Base-by-base conservation (phyloP, 2,888 invertebrate species). In the Steromphala cineraria region DNA sequence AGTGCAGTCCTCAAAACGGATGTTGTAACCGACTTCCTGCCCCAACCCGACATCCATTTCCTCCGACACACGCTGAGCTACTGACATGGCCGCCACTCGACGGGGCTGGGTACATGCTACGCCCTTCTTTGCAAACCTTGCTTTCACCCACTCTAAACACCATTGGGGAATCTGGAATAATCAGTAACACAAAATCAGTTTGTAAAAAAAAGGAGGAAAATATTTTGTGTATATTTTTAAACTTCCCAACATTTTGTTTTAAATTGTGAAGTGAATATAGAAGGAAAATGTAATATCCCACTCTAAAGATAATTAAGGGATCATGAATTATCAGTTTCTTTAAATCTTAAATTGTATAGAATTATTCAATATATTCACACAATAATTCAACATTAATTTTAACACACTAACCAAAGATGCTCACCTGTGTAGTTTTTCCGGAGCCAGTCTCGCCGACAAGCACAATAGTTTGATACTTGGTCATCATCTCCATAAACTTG, bases 31-130 rank as follows among this genome's bases (percentile, higher is more conserved):
- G 28, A 98, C 98, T 94, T 98, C 97, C 91, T 97, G 96, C 0
- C 96, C 96, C 7, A 99, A 94, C 7, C 96, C 96, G 0, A 99
- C 99, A 93, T 99, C 99, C 99, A 99, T 99, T 94, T 99, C 99
- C 92, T 99, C 99, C 0, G 99, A 98, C 0, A 99, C 99, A 93
- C 99, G 95, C 92, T 99, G 98, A 0, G 99, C 99, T 0, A 99
- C 99, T 0, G 98, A 98, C 99, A 99, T 99, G 7, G 99, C 99
- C 0, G 99, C 99, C 79, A 99, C 99, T 94, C 99, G 94, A 87
- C 99, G 95, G 0, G 98, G 99, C 93, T 98, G 98, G 0, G 99
- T 99, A 93, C 99, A 99, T 7, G 98, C 98, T 0, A 99, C 99
- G 3, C 96, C 96, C 92, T 96, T 96, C 86, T 94, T 95, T 28